A percentile compares a stretch with the other conserved stretches of the same genome.
These are phyloP conservation scores for Panthera tigris DNA, from an alignment of 2,113 vertebrate genomes.

Conservation along the genomic window DNA sequence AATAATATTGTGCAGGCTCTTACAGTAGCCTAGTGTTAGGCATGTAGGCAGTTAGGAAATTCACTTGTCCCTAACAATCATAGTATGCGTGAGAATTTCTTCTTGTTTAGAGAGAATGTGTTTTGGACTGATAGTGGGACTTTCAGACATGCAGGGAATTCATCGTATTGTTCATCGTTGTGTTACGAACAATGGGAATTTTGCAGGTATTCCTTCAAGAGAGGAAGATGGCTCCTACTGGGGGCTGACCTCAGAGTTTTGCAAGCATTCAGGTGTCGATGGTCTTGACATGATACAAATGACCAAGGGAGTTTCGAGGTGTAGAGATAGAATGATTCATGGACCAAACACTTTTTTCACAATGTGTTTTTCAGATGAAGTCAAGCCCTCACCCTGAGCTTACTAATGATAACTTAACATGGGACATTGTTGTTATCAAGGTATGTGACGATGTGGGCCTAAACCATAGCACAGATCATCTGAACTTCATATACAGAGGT, in stretches of 20 bases:
- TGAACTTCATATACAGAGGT: neutral
- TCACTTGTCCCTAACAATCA: neutral
- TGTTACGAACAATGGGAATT: neutral
- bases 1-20: neutral
- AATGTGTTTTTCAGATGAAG: neutral
- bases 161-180: accelerated
- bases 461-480: neutral
- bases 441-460: neutral
- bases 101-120: neutral
- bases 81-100: neutral
- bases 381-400: neutral
- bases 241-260: neutral
- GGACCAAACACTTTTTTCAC: neutral
- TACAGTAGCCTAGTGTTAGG: neutral
- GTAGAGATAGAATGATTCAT: neutral
- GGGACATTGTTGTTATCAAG: neutral
- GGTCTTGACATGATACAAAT: neutral
- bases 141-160: neutral
- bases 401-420: neutral
- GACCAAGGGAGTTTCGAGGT: too few relatives aligned
- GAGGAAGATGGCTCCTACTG: neutral
- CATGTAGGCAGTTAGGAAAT: neutral
- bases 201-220: neutral
- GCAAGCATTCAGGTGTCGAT: too few relatives aligned
- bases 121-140: neutral